phyloP scores from a whole-genome alignment of 2,113 vertebrate species.

The Nymphicus hollandicus region DNA sequence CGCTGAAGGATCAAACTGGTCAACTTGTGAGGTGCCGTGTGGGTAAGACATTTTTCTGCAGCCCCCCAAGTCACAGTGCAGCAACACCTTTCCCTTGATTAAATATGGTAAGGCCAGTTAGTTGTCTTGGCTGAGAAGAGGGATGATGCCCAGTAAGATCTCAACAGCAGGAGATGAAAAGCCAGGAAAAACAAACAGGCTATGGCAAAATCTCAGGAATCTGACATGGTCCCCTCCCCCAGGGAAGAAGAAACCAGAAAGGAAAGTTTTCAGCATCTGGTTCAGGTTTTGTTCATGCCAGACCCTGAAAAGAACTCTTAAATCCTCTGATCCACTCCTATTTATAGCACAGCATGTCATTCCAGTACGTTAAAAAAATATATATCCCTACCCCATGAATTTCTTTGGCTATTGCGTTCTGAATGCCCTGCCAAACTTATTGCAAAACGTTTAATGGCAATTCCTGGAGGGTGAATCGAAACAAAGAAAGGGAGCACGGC shows the following conservation, averaged over 20 bases:
- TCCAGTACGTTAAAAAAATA: slow-evolving; percentile 12
- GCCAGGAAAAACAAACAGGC: slow-evolving; percentile 51
- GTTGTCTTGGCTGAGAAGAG: background rate
- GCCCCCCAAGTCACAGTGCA: background rate
- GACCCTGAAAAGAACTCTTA: slow-evolving; percentile 29
- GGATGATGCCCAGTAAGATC: background rate
- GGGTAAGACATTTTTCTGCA: background rate
- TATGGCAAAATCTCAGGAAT: slow-evolving; percentile 60
- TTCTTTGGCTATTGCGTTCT: slow-evolving; percentile 18
- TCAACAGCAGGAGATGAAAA: background rate
- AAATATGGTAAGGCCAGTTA: background rate
- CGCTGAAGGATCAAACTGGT: background rate
- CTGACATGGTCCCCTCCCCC: slow-evolving; percentile 35
- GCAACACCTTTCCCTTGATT: background rate
- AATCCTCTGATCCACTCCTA: slow-evolving; percentile 44
- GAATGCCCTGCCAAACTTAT: background rate
- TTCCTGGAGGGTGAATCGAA: background rate
- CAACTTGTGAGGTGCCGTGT: background rate
- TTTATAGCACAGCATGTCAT: slow-evolving; percentile 51
- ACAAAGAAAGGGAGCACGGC: background rate
- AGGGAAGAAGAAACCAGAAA: slow-evolving; percentile 36
- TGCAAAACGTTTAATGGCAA: slow-evolving; percentile 23
- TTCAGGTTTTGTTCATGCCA: slow-evolving; percentile 55
- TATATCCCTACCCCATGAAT: background rate
- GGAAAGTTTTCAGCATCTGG: slow-evolving; percentile 58